Percentiles rank a stretch among this genome's conserved stretches.
Evolutionary conservation across 2,113 vertebrate species (phyloP).

Genomic region (Phoenicopterus ruber): DNA sequence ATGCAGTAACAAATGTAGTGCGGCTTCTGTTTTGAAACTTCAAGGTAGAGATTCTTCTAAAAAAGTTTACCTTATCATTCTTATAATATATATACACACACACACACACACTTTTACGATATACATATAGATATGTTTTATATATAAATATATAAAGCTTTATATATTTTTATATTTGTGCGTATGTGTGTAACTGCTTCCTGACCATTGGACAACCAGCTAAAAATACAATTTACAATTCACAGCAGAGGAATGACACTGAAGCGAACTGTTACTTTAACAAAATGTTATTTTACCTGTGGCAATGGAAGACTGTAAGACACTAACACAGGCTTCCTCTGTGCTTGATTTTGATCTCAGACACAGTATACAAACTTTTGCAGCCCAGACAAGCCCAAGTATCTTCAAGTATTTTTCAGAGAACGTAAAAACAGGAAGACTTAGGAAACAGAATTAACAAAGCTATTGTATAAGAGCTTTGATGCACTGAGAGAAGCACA

Average conservation of each 20-base stretch:
- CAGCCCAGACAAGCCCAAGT: neutral
- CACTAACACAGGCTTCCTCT: neutral
- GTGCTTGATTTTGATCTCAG: neutral
- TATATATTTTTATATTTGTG: neutral
- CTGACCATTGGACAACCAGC: neutral
- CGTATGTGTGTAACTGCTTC: neutral
- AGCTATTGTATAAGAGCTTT: neutral
- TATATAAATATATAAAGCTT: neutral
- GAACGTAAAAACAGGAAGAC: neutral
- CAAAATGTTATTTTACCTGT: neutral
- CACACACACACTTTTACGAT: no score
- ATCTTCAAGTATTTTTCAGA: neutral
- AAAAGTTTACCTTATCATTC: neutral
- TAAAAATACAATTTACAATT: neutral
- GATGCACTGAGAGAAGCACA: neutral
- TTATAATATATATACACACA: neutral
- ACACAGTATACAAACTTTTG: neutral
- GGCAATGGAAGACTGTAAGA: neutral
- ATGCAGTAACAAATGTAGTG: neutral
- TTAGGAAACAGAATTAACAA: neutral
- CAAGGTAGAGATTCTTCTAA: neutral
- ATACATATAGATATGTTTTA: neutral
- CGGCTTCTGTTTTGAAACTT: neutral
- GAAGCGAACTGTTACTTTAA: neutral
- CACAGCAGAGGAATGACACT: neutral